These are phyloP conservation scores for Pteropus rufus DNA, from an alignment of 2,797 vertebrate genomes.

Conservation along the genomic window DNA sequence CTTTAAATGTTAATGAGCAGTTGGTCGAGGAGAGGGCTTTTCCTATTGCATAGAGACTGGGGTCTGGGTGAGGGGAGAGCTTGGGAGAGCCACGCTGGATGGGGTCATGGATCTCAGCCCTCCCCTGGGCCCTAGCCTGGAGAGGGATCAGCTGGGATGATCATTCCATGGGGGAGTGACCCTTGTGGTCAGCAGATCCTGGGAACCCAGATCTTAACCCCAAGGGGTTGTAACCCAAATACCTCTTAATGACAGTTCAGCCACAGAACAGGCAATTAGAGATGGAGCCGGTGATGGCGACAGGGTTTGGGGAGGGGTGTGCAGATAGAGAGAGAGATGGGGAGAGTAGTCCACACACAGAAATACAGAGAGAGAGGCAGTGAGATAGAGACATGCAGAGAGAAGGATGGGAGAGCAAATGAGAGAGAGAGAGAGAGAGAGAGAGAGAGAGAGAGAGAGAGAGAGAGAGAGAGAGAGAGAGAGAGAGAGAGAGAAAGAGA, in stretches of 20 bases:
- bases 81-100: background rate
- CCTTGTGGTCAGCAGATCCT: slow-evolving; percentile 63
- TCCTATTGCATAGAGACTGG: background rate
- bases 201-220: slow-evolving; percentile 58
- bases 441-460: background rate
- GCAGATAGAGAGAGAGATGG: background rate
- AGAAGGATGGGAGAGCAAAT: background rate
- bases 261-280: slow-evolving; percentile 24
- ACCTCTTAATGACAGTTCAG: slow-evolving; percentile 29
- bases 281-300: background rate
- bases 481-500: background rate
- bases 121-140: background rate
- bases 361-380: background rate
- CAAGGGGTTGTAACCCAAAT: slow-evolving; percentile 50
- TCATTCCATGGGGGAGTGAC: background rate
- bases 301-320: background rate
- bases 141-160: background rate
- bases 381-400: background rate
- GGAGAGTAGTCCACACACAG: background rate
- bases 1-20: background rate
- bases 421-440: background rate
- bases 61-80: background rate
- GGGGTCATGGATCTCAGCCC: background rate
- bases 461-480: background rate
- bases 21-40: background rate